Percentiles rank a stretch among this genome's conserved stretches.
phyloP scores from a whole-genome alignment of 2,797 vertebrate species.

The Gallinago nigripennis region DNA sequence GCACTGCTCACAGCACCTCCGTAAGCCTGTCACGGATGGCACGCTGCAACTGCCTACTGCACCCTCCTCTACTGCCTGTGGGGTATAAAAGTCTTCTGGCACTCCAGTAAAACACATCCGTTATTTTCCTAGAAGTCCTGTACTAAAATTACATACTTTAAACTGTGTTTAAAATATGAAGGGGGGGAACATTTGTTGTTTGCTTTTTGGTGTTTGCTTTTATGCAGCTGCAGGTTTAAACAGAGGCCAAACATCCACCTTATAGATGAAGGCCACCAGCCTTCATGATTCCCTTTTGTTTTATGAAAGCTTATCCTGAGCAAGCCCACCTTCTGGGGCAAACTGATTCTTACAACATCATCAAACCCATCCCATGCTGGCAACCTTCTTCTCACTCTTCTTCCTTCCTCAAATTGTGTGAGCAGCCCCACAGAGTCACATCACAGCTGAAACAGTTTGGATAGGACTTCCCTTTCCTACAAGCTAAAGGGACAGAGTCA shows the following conservation, averaged over 20 bases:
- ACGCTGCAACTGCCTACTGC: not conserved
- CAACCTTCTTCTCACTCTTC: not conserved
- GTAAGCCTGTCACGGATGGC: rapidly evolving
- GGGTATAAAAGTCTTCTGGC: not conserved
- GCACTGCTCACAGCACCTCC: not conserved
- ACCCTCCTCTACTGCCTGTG: not conserved
- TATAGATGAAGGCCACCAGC: not conserved
- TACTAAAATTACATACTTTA: not conserved
- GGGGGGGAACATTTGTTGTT: too few relatives aligned
- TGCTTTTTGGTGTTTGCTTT: not conserved
- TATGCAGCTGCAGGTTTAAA: not conserved
- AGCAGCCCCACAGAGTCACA: not conserved
- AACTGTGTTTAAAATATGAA: not conserved
- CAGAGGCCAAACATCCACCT: not conserved
- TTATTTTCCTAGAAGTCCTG: not conserved
- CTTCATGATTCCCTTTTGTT: not conserved
- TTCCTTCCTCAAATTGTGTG: slow-evolving; percentile 56
- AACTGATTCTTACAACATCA: not conserved
- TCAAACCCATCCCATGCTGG: not conserved
- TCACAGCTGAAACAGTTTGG: not conserved
- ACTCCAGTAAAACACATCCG: not conserved
- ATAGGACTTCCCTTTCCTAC: slow-evolving; percentile 32
- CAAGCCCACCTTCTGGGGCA: not conserved
- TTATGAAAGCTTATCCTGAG: not conserved
- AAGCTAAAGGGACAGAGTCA: not conserved